Evolutionary conservation across 2,888 invertebrate species (phyloP), one percentile per base, ranked within the genome.

Genomic region (Rhogogaster chlorosoma): DNA sequence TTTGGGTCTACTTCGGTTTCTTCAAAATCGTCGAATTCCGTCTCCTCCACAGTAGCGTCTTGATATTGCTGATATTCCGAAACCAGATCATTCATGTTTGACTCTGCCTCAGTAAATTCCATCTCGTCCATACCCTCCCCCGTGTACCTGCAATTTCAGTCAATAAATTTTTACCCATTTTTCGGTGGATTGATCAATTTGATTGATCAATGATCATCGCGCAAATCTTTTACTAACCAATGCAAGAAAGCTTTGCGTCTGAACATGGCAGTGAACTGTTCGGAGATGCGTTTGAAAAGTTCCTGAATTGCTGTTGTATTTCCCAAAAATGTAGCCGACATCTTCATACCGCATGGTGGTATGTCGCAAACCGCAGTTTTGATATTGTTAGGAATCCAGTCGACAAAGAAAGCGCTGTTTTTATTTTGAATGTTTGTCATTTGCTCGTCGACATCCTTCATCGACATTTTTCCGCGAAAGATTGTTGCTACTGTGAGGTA

Each of bases 41-140:
- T 6, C 7, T 82, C 82, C 84, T 95, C 95, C 71, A 94, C 94
- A 29, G 94, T 94, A 45, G 95, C 95, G 86, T 95, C 96, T 94
- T 97, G 97, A 92, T 97, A 97, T 92, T 97, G 97, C 93, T 97
- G 97, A 93, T 97, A 97, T 91, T 97, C 97, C 5, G 96, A 96
- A 85, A 97, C 96, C 88, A 97, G 94, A 90, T 97, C 97, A 92
- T 96, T 97, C 97, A 98, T 97, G 94, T 98, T 98, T 90, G 97
- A 97, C 93, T 98, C 97, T 0, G 98, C 98, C 93, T 98, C 98
- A 0, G 97, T 97, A 94, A 98, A 98, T 93, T 98, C 98, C 97
- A 97, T 96, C 92, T 98, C 97, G 91, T 98, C 98, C 98, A 98
- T 98, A 83, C 98, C 98, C 93, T 98, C 98, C 78, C 97, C 97